Percentiles rank a stretch among this genome's conserved stretches.
These are phyloP conservation scores for Euphydryas editha DNA, from an alignment of 2,888 invertebrate species.

Conservation along the genomic window DNA sequence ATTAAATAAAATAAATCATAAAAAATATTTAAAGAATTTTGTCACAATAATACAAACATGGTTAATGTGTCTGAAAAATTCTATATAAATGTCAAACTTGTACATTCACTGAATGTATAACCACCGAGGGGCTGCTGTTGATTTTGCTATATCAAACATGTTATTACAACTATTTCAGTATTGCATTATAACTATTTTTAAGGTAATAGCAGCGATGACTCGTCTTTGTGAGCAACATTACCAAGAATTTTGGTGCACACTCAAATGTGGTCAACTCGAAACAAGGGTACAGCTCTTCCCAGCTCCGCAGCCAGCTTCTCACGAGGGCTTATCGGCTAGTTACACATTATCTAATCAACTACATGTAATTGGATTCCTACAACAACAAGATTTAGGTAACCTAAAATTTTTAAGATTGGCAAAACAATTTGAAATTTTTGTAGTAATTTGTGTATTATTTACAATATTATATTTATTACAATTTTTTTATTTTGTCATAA, in stretches of 20 bases:
- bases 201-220: slow-evolving; percentile 68
- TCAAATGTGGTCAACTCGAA: slow-evolving; percentile 77
- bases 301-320: slow-evolving; percentile 82
- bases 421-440: too few relatives aligned
- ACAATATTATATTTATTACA: too few relatives aligned
- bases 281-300: slow-evolving; percentile 74
- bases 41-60: neutral
- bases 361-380: slow-evolving; percentile 94
- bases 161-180: neutral
- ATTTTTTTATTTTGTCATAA: too few relatives aligned
- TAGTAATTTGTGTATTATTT: too few relatives aligned
- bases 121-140: too few relatives aligned
- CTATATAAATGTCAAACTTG: too few relatives aligned
- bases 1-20: too few relatives aligned
- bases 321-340: slow-evolving; percentile 84
- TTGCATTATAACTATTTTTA: slow-evolving; percentile 7
- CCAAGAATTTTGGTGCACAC: slow-evolving; percentile 73
- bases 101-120: too few relatives aligned
- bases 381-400: slow-evolving; percentile 90
- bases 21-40: neutral
- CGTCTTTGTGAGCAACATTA: slow-evolving; percentile 76
- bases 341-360: slow-evolving; percentile 87
- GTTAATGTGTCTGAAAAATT: too few relatives aligned
- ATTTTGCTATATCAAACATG: too few relatives aligned
- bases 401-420: neutral